These are phyloP conservation scores for Ambastaia sidthimunki DNA, from an alignment of 2,797 vertebrate genomes.

Conservation along the genomic window DNA sequence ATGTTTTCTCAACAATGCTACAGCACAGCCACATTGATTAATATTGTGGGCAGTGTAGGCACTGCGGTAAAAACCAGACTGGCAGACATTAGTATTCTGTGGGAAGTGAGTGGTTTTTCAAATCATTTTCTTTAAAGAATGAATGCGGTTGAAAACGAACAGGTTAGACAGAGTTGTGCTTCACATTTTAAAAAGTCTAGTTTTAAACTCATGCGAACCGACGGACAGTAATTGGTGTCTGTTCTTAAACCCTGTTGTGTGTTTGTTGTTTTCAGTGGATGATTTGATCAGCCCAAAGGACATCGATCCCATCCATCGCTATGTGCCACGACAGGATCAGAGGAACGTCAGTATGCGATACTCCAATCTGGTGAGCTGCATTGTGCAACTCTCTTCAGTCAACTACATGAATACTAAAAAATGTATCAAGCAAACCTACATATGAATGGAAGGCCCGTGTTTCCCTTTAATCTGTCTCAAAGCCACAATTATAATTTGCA, in stretches of 20 bases:
- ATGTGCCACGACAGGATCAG: constrained; percentile 84
- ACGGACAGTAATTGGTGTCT: background rate
- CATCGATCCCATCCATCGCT: constrained; percentile 91
- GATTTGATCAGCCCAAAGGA: constrained; percentile 93
- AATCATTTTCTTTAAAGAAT: background rate
- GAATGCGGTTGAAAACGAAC: background rate
- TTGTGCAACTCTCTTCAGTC: background rate
- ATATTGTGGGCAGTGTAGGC: constrained; percentile 8
- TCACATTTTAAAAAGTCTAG: background rate
- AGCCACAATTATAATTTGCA: constrained; percentile 8
- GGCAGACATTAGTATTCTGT: constrained; percentile 9
- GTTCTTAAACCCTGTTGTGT: constrained; percentile 5
- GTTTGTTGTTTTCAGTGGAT: constrained; percentile 78
- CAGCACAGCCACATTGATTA: constrained; percentile 1
- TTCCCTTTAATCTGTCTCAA: constrained; percentile 7
- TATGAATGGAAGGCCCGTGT: constrained; percentile 6
- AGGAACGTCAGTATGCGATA: constrained; percentile 96
- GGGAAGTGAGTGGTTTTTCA: background rate
- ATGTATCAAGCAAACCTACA: background rate
- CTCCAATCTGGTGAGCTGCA: constrained; percentile 90
- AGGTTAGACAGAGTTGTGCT: background rate
- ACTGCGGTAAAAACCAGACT: constrained; percentile 27
- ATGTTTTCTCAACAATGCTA: constrained; percentile 5
- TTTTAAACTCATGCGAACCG: background rate
- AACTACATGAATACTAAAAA: background rate